Conservation (phyloP, 1,140 invertebrate species). For the Panonychus citri region DNA sequence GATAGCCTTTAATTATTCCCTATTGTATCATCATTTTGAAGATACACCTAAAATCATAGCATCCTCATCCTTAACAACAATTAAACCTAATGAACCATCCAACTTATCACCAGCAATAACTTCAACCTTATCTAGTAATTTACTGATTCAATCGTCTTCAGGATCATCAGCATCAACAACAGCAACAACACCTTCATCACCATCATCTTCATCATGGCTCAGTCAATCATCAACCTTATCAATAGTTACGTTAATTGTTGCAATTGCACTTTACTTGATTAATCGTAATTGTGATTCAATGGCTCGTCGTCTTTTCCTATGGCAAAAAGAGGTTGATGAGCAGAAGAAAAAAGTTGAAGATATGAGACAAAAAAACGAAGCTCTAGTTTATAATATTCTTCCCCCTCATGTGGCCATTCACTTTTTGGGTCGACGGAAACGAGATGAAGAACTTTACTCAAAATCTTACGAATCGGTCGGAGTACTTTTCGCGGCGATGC, state of each 20-base stretch:
- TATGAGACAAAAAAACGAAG: slow-evolving; percentile 64
- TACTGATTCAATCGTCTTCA: too few relatives aligned
- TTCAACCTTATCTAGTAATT: not conserved
- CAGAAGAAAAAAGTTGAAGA: slow-evolving; percentile 62
- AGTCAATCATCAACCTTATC: not conserved
- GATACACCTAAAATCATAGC: not conserved
- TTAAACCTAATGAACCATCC: not conserved
- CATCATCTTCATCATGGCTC: not conserved
- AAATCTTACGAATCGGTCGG: slow-evolving; percentile 78
- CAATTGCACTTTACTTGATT: slow-evolving; percentile 28
- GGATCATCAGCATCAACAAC: not conserved
- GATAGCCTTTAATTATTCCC: slow-evolving; percentile 34
- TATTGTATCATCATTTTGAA: slow-evolving; percentile 30
- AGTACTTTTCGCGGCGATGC: slow-evolving; percentile 81
- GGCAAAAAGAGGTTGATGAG: slow-evolving; percentile 42
- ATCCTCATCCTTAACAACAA: slow-evolving; percentile 4
- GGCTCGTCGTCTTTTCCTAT: slow-evolving; percentile 46
- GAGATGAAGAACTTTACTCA: slow-evolving; percentile 49
- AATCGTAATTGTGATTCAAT: slow-evolving; percentile 45
- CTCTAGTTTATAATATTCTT: slow-evolving; percentile 40
- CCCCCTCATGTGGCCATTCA: slow-evolving; percentile 72
- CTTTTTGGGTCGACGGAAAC: slow-evolving; percentile 44
- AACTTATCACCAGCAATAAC: not conserved
- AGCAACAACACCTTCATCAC: not conserved
- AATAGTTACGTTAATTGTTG: slow-evolving; percentile 19